Percentiles rank a stretch among this genome's conserved stretches.
phyloP scores from a whole-genome alignment of 2,888 invertebrate species.

The Odiellus spinosus region DNA sequence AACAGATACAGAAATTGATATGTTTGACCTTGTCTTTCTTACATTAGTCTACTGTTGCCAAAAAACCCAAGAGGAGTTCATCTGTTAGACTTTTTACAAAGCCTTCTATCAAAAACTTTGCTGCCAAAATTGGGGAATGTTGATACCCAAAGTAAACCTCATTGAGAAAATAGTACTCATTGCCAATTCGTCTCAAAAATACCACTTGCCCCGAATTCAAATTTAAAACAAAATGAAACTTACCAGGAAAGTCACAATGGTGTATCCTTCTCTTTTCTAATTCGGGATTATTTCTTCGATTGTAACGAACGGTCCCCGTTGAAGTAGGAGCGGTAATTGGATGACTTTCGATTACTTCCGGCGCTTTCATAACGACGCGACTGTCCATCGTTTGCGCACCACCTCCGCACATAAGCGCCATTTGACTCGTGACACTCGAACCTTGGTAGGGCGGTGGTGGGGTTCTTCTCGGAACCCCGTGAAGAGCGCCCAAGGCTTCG shows the following conservation, averaged over 20 bases:
- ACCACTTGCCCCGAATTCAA: no score
- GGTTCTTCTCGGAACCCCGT: slow-evolving; percentile 37
- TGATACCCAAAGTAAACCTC: no score
- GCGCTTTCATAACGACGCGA: slow-evolving; percentile 55
- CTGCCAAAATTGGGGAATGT: no score
- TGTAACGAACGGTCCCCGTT: slow-evolving; percentile 47
- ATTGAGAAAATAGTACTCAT: no score
- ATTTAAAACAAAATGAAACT: no score
- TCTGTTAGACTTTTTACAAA: no score
- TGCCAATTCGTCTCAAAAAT: no score
- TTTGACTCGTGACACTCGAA: slow-evolving; percentile 12
- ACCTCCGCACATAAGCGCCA: slow-evolving; percentile 42
- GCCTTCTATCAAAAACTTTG: no score
- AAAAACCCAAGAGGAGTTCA: no score
- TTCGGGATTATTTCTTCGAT: slow-evolving; percentile 89
- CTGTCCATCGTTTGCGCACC: slow-evolving; percentile 75
- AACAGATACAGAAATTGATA: no score
- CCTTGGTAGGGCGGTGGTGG: slow-evolving; percentile 56
- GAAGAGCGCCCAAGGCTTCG: slow-evolving; percentile 15
- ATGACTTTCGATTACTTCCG: slow-evolving; percentile 30
- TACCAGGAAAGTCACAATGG: slow-evolving; percentile 85
- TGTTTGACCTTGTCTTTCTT: no score
- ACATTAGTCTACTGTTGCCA: no score
- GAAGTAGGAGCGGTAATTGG: neutral
- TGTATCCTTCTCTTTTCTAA: slow-evolving; percentile 88